Base-by-base conservation (phyloP, 2,888 invertebrate genomes). In the Alloscopus bannaensis region DNA sequence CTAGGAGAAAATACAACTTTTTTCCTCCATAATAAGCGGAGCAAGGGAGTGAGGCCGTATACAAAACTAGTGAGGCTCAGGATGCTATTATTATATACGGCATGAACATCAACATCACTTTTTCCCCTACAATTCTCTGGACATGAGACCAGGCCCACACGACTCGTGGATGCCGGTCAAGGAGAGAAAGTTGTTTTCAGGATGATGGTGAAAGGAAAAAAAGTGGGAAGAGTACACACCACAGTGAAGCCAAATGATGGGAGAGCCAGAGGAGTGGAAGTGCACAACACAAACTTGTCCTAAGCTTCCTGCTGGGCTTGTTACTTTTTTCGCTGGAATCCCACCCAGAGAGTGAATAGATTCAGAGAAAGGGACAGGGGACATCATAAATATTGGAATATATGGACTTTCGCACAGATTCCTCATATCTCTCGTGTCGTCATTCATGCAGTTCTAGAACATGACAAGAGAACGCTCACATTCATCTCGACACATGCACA, bases 301-400 rank as follows among this genome's bases (percentile, higher is more conserved):
- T 29, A 24, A 73, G 36, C 59, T 73, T 73, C 73, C 73, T 64
- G 62, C 29, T 64, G 29, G 22, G 50, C 22, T 13, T 52, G 52
- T 22, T 52, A 24, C 3, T 6, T 52, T 52, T 16, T 6, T 28
- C 20, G 29, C n/a, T 55, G 57, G n/a, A 45, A 4, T 45, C 45
- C n/a, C 13, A 29, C 3, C 18, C 52, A 52, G 24, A 18, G 45
- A 57, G 31, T 57, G 57, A 20, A 57, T 57, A 71, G 18, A 72
- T 40, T 52, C 52, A 40, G n/a, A n/a, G n/a, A n/a, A n/a, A n/a
- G n/a, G n/a, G n/a, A n/a, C n/a, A n/a, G n/a, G n/a, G n/a, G 13
- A 60, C 57, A 65, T 73, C 64, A 73, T 73, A 73, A 73, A 73
- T 73, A 72, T 72, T 72, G 36, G n/a, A n/a, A n/a, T 72, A 57